Base-by-base conservation (phyloP, 2,797 vertebrate genomes). In the Enteromius paludinosus region DNA sequence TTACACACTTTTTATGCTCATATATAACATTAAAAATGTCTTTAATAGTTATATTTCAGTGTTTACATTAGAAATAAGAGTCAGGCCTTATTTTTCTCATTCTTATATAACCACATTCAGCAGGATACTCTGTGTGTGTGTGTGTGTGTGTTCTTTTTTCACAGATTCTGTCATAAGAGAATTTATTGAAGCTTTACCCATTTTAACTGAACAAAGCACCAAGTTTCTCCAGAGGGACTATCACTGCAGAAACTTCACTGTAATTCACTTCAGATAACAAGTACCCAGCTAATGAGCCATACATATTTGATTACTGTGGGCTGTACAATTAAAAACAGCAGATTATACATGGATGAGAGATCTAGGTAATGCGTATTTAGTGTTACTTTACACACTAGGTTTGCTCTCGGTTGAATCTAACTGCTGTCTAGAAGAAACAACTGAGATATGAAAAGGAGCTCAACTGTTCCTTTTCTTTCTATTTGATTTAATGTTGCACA, bases 221-320 rank as follows among this genome's bases (percentile, higher is more conserved):
- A 6, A 2, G 17, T 52, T 72, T 52, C 70, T 52, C 43, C 25
- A 70, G 14, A 28, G 43, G 3, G 18, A 54, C 12, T 56, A n/a
- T 23, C 71, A 35, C 70, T 54, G 17, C 49, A 54, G 30, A 73
- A 73, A 73, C 49, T 23, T 11, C 71, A 15, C 20, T 15, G 49
- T 56, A 56, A 17, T 73, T 15, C 12, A 54, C 71, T 56, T 56
- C 12, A 8, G 41, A 71, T 71, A 49, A 56, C 30, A 74, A 56
- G 49, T 10, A 10, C 56, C 20, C 1, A 8, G 18, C 49, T 73
- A 56, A 74, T 56, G 49, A 56, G 30, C 33, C 71, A 56, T 56
- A 17, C 15, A 38, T 74, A 74, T 74, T 56, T 38, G 72, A 74
- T 74, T 74, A 74, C 52, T 56, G 52, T 74, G 33, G 4, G 33